Evolutionary conservation across 2,113 vertebrate species (phyloP).

Genomic region (Catagonus wagneri): DNA sequence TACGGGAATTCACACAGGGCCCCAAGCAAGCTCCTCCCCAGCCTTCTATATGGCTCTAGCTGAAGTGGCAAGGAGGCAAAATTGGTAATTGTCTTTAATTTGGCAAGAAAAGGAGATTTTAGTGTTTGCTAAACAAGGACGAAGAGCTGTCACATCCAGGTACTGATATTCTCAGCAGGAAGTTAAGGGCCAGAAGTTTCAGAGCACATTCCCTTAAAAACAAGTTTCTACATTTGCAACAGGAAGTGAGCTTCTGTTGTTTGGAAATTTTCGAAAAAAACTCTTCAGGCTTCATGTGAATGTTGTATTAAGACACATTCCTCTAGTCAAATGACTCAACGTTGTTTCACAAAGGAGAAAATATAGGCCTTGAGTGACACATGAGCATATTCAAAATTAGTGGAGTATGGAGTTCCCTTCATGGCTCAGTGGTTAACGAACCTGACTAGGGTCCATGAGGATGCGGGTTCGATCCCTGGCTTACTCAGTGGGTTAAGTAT

Average conservation of each 20-base stretch:
- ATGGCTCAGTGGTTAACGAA: no score
- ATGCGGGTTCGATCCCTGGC: no score
- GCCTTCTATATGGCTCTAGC: neutral
- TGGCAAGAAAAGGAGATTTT: neutral
- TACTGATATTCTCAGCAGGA: neutral
- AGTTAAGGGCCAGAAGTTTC: neutral
- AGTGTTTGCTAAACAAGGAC: neutral
- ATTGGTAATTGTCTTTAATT: neutral
- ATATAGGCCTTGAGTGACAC: neutral
- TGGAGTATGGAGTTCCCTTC: neutral
- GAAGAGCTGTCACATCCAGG: neutral
- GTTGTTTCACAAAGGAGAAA: neutral
- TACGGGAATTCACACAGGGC: neutral
- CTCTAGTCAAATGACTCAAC: neutral
- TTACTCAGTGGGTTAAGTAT: no score
- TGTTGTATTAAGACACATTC: neutral
- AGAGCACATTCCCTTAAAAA: neutral
- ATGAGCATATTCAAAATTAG: neutral
- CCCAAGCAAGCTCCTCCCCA: neutral
- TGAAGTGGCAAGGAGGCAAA: neutral
- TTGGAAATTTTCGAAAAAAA: conserved; percentile 31
- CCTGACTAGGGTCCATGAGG: no score
- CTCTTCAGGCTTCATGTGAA: neutral
- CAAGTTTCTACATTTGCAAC: neutral
- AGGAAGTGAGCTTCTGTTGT: neutral